Evolutionary conservation across 2,888 invertebrate genomes (phyloP).

Genomic region (Oscheius sp.): DNA sequence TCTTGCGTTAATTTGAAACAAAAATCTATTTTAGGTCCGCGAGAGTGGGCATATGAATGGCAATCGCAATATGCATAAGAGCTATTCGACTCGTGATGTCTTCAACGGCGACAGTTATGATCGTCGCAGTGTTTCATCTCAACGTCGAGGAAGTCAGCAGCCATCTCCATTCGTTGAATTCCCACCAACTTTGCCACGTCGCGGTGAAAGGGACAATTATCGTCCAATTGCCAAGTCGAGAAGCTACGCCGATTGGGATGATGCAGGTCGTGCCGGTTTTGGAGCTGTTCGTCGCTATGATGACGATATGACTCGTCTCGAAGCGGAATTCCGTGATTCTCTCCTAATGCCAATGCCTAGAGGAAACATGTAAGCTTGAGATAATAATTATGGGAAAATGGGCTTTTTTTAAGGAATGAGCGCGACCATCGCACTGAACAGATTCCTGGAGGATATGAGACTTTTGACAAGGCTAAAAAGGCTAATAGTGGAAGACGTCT

Average conservation of each 20-base stretch:
- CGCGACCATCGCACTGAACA: slow-evolving; percentile 62
- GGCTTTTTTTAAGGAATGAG: slow-evolving; percentile 51
- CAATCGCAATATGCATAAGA: slow-evolving; percentile 62
- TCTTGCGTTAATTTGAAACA: too few species aligned
- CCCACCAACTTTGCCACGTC: slow-evolving; percentile 68
- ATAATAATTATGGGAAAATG: background rate
- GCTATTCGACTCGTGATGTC: slow-evolving; percentile 66
- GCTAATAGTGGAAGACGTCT: slow-evolving; percentile 54
- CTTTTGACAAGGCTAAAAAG: slow-evolving; percentile 60
- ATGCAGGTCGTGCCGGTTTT: slow-evolving; percentile 51
- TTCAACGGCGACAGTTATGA: slow-evolving; percentile 56
- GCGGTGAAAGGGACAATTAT: slow-evolving; percentile 39
- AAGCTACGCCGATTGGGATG: slow-evolving; percentile 69
- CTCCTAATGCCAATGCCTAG: slow-evolving; percentile 66
- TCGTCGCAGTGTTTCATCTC: slow-evolving; percentile 50
- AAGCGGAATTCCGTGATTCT: slow-evolving; percentile 60
- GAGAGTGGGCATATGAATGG: background rate
- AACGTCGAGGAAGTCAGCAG: slow-evolving; percentile 53
- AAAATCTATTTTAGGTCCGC: too few species aligned
- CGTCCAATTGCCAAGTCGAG: slow-evolving; percentile 64
- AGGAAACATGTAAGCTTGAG: slow-evolving; percentile 50
- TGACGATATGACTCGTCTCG: slow-evolving; percentile 63
- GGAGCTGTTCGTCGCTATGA: slow-evolving; percentile 49
- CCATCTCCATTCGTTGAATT: slow-evolving; percentile 67
- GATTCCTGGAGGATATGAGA: slow-evolving; percentile 69